These are phyloP conservation scores for Exocentrus adspersus DNA, from an alignment of 2,888 invertebrate genomes.

Conservation along the genomic window DNA sequence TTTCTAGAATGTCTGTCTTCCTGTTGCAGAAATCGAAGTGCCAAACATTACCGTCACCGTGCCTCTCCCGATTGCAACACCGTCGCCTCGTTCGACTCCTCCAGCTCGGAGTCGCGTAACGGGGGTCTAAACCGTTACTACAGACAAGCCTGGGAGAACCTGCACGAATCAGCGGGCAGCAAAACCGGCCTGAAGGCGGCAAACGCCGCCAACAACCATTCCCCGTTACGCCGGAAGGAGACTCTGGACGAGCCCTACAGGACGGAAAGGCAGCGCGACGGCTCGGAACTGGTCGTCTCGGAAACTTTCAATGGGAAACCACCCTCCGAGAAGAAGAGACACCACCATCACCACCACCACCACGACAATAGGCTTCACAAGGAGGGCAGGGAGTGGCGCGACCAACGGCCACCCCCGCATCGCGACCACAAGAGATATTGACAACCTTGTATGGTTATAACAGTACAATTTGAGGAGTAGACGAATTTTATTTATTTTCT, in stretches of 20 bases:
- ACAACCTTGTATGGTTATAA: slow-evolving; percentile 60
- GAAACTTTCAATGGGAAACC: slow-evolving; percentile 66
- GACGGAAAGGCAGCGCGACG: slow-evolving; percentile 67
- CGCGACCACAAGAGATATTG: slow-evolving; percentile 68
- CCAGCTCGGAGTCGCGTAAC: slow-evolving; percentile 84
- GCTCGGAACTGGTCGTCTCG: slow-evolving; percentile 80
- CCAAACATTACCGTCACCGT: slow-evolving; percentile 88
- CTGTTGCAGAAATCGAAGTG: slow-evolving; percentile 75
- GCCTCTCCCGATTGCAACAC: slow-evolving; percentile 92
- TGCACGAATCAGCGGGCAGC: slow-evolving; percentile 82
- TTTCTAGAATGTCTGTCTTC: no score
- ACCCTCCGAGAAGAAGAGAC: slow-evolving; percentile 70
- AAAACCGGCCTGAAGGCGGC: slow-evolving; percentile 62
- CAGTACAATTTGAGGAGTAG: slow-evolving; percentile 57
- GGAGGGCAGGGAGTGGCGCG: slow-evolving; percentile 69
- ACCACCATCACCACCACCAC: slow-evolving; percentile 82
- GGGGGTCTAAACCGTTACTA: slow-evolving; percentile 85
- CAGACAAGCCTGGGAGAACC: slow-evolving; percentile 92
- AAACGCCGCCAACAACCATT: slow-evolving; percentile 66
- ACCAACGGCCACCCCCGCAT: slow-evolving; percentile 66
- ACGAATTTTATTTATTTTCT: slow-evolving; percentile 38
- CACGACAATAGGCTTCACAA: slow-evolving; percentile 70
- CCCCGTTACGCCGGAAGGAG: slow-evolving; percentile 74
- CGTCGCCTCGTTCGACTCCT: slow-evolving; percentile 89
- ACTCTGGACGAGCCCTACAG: slow-evolving; percentile 75